Conservation (phyloP, 2,888 invertebrate species). For the Pecten maximus region DNA sequence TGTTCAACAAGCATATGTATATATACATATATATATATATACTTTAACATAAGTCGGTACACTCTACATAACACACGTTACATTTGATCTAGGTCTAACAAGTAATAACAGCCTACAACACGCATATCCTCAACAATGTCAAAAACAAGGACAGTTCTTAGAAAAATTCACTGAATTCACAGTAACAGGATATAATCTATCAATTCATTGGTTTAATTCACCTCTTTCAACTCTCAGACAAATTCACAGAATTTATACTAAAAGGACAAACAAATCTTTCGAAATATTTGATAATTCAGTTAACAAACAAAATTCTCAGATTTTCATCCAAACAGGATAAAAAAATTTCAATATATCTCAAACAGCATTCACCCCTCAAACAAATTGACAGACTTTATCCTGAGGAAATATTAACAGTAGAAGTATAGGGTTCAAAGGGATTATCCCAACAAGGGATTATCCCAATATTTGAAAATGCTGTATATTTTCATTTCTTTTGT, state of each 20-base stretch:
- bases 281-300: background rate
- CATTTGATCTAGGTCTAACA: background rate
- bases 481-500: no score
- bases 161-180: constrained; percentile 10
- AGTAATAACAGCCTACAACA: background rate
- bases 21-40: constrained; percentile 13
- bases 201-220: background rate
- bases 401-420: background rate
- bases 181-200: background rate
- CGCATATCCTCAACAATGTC: background rate
- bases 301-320: background rate
- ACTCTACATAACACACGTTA: background rate
- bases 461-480: no score
- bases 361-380: background rate
- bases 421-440: background rate
- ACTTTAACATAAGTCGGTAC: background rate
- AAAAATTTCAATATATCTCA: background rate
- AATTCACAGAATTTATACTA: background rate
- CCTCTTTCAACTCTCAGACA: background rate
- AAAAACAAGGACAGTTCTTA: background rate
- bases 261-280: background rate
- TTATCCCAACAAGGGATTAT: background rate
- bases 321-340: background rate
- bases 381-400: background rate
- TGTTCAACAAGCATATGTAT: constrained; percentile 11